Evolutionary conservation across 2,797 vertebrate genomes (phyloP).

Genomic region (Chromis chromis): DNA sequence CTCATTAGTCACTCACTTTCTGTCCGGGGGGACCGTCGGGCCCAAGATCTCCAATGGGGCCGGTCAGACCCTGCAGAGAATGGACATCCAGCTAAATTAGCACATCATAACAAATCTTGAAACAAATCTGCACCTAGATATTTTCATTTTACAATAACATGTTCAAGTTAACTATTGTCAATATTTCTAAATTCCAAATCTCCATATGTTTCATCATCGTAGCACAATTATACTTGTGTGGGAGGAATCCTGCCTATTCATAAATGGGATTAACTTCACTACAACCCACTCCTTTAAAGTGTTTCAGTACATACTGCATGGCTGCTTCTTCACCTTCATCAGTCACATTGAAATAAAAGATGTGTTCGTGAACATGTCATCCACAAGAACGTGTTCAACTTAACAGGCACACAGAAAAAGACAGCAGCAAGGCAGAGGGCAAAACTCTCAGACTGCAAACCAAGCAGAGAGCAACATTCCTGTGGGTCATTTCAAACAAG

Average conservation of each 20-base stretch:
- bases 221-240: slow-evolving; percentile 28
- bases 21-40: slow-evolving; percentile 89
- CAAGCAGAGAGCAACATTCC: slow-evolving; percentile 70
- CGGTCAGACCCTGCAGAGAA: slow-evolving; percentile 91
- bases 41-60: slow-evolving; percentile 91
- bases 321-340: background rate
- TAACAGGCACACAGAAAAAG: slow-evolving; percentile 53
- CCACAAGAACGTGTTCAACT: slow-evolving; percentile 21
- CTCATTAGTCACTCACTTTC: slow-evolving; percentile 89
- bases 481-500: slow-evolving; percentile 77
- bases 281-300: slow-evolving; percentile 14
- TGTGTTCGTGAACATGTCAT: slow-evolving; percentile 4
- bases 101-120: slow-evolving; percentile 37
- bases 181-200: slow-evolving; percentile 10
- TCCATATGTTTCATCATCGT: slow-evolving; percentile 38
- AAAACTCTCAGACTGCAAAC: slow-evolving; percentile 57
- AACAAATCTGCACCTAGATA: background rate
- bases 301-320: slow-evolving; percentile 18
- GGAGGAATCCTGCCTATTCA: slow-evolving; percentile 55
- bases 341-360: slow-evolving; percentile 4
- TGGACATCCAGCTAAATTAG: slow-evolving; percentile 57
- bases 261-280: slow-evolving; percentile 28
- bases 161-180: background rate
- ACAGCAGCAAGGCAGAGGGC: slow-evolving; percentile 61
- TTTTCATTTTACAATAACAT: background rate